Evolutionary conservation across 1,140 invertebrate species (phyloP), one percentile per base, ranked within the genome.

Genomic region (Delia radicum): DNA sequence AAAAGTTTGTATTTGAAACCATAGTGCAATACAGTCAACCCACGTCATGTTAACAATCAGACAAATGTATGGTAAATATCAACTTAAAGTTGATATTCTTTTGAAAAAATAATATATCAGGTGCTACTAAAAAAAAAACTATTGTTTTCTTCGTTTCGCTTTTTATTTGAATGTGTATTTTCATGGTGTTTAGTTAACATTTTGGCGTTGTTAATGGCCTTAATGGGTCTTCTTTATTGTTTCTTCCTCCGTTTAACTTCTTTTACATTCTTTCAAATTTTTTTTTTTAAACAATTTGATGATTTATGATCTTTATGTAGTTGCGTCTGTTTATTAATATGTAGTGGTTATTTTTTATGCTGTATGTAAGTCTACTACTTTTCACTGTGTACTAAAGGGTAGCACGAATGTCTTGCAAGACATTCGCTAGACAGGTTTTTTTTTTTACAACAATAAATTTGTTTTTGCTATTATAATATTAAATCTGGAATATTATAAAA

Each of bases 211-310:
- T n/a, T 55, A 55, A 55, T 55, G 48, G 48, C 48, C 48, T 55
- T 55, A 55, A 55, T 55, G 24, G 48, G 48, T 55, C 48, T 55
- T 55, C 29, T 69, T 69, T 69, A 69, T 69, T 6, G 65, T 33
- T 55, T 55, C 46, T 55, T 55, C n/a, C 46, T 55, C 4, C 18
- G 65, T 33, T 33, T 69, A n/a, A n/a, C 28, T 69, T 37, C 18
- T 37, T 3, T 2, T 18, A 69, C n/a, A 69, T 33, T 10, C n/a
- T 13, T 18, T 12, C 29, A 8, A 2, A n/a, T 69, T 37, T 69
- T 55, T 18, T 69, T 37, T 31, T n/a, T n/a, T n/a, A 3, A 37
- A 69, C 29, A 69, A 69, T 69, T 69, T 33, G 65, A 69, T 69
- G 65, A 69, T 69, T 69, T 69, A 69, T 69, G 65, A 33, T 69